phyloP scores from a whole-genome alignment of 1,140 invertebrate species.

The Dryas iulia region DNA sequence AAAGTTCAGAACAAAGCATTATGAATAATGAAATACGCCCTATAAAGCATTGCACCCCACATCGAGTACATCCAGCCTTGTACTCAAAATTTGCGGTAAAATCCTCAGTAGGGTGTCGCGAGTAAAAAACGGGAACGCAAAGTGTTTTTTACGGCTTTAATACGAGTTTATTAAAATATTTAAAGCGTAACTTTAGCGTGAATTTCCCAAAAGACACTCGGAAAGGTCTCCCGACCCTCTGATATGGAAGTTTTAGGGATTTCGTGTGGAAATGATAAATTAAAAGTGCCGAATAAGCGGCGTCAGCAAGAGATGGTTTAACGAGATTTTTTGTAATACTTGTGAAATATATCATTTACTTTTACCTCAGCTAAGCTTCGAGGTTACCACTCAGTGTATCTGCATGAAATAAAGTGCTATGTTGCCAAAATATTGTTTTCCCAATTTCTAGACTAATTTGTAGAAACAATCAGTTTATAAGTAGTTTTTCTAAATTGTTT shows the following conservation, averaged over 20 bases:
- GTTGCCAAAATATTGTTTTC: too few species aligned
- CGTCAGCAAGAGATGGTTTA: conserved; percentile 47
- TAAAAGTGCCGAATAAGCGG: conserved; percentile 56
- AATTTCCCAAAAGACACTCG: conserved; percentile 75
- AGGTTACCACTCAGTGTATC: neutral
- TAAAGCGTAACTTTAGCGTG: conserved; percentile 72
- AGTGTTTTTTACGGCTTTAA: conserved; percentile 77
- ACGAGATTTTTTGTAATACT: conserved; percentile 40
- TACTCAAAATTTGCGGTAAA: conserved; percentile 56
- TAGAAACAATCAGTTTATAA: too few species aligned
- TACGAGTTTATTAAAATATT: conserved; percentile 80
- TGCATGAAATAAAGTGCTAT: too few species aligned
- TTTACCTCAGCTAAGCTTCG: neutral
- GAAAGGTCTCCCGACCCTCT: conserved; percentile 55
- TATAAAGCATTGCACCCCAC: conserved; percentile 46
- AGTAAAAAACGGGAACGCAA: conserved; percentile 68
- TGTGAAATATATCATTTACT: conserved; percentile 14
- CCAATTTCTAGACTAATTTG: too few species aligned
- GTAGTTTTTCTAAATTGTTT: too few species aligned
- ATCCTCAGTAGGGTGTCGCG: conserved; percentile 53
- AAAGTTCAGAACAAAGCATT: conserved; percentile 67
- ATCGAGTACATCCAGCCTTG: conserved; percentile 39
- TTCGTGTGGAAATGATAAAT: conserved; percentile 68
- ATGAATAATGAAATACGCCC: conserved; percentile 73
- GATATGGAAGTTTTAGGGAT: conserved; percentile 59